Evolutionary conservation across 2,888 invertebrate genomes (phyloP), one percentile per base, ranked within the genome.

Genomic region (Athripsodes cinereus): DNA sequence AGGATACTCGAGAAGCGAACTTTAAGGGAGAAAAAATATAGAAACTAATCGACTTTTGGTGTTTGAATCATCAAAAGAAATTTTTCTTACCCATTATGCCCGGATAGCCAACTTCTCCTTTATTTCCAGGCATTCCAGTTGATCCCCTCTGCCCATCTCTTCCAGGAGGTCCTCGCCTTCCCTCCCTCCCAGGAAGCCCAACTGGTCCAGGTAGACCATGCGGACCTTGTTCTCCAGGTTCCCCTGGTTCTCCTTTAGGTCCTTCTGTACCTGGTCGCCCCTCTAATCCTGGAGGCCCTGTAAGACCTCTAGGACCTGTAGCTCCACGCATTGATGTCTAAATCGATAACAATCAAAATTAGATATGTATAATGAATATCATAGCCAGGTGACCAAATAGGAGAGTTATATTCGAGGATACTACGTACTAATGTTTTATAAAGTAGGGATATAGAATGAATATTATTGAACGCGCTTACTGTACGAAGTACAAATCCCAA

Each of bases 271-370:
- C 91, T 1, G 81, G 73, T 34, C 84, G 83, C 2, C 91, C 92
- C 68, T 87, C 84, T 0, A 86, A 84, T 18, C 93, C 93, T 0
- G 86, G 74, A 1, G 88, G 75, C 10, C 93, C 93, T 0, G 90
- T 89, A 59, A 92, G 73, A 1, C 93, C 93, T 84, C 87, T 87
- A 0, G 93, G 90, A 0, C 93, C 94, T 66, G 88, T 85, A 1
- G 84, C 81, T 2, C 93, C 93, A 68, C 89, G 79, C 88, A 92
- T 89, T 10, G 91, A 84, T 74, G 86, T 81, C 89, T 89, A 66
- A 60, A 66, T 66, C 8, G n/a, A 11, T 8, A 20, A 47, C 10
- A 47, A n/a, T n/a, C 6, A 13, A 31, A 31, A 31, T 31, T 11
- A 31, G 6, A 8, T 31, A 31, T 31, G n/a, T n/a, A n/a, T n/a